Evolutionary conservation across 2,888 invertebrate genomes (phyloP).

Genomic region (Aethes cnicana): DNA sequence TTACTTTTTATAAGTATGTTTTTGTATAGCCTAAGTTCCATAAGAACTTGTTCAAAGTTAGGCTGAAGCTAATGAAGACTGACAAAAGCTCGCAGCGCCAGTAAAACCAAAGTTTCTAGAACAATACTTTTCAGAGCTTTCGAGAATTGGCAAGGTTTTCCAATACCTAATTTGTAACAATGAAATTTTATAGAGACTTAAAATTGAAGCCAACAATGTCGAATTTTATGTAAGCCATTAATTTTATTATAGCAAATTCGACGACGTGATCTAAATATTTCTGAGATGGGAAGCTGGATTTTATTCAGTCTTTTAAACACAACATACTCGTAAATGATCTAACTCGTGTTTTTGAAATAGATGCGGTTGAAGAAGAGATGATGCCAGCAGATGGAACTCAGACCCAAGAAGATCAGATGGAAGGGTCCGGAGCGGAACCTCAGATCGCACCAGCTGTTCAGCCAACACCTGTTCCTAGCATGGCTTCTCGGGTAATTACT

Average conservation of each 20-base stretch:
- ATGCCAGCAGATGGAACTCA: slow-evolving; percentile 51
- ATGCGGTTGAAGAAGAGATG: slow-evolving; percentile 42
- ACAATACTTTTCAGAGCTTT: slow-evolving; percentile 4
- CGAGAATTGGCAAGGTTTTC: neutral
- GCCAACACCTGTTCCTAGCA: slow-evolving; percentile 38
- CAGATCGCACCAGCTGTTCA: slow-evolving; percentile 41
- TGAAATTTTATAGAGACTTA: too few relatives aligned
- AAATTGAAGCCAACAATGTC: too few relatives aligned
- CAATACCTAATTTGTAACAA: neutral
- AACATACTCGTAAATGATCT: too few relatives aligned
- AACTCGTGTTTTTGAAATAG: slow-evolving; percentile 6
- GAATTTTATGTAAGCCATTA: too few relatives aligned
- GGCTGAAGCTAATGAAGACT: slow-evolving; percentile 14
- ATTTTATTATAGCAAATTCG: too few relatives aligned
- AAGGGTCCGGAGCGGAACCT: slow-evolving; percentile 81
- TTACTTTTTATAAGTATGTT: slow-evolving; percentile 1
- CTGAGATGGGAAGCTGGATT: too few relatives aligned
- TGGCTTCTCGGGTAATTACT: slow-evolving; percentile 55
- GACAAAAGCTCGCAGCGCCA: neutral
- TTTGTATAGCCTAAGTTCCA: neutral
- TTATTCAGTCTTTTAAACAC: too few relatives aligned
- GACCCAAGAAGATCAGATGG: slow-evolving; percentile 62
- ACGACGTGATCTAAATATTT: too few relatives aligned
- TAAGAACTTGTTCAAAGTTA: slow-evolving; percentile 4
- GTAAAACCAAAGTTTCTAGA: slow-evolving; percentile 16